Base-by-base conservation (phyloP, 2,113 vertebrate genomes). In the Fulmarus glacialis region DNA sequence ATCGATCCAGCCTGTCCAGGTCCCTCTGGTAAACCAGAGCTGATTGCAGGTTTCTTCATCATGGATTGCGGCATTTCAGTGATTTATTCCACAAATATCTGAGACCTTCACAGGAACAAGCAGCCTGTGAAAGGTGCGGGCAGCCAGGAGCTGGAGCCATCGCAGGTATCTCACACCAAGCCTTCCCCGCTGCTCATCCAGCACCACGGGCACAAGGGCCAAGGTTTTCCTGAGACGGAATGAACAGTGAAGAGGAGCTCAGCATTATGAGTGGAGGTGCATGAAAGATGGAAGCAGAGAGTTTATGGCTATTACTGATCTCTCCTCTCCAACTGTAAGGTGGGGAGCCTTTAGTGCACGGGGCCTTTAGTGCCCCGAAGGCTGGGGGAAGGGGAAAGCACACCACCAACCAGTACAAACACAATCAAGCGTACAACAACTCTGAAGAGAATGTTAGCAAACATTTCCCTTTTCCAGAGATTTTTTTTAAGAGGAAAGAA, bases 181-280 rank as follows among this genome's bases (percentile, higher is more conserved):
- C 12, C 27, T 59, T 38, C 20, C 16, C 6, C 0, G 0, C 36
- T 38, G 38, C 38, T 42, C 30, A 16, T 19, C 38, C 53, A n/a
- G 36, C 4, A 2, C 21, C 48, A 24, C 48, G 58, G 52, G n/a
- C 58, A 66, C 23, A 45, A 43, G 42, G 30, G 7, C 74, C 36
- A 7, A 5, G 17, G 42, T 48, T 71, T 81, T 48, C 40, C 53
- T 26, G 21, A 22, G 87, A 8, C 47, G 36, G 64, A 29, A 45
- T 4, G 48, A 56, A 73, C 21, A 71, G 19, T 4, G 5, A 60
- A 64, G 55, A 48, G 48, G 43, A 72, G 43, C 56, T 94, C 58
- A 52, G 43, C 2, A 0, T 30, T 56, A 21, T 1, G 5, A 36
- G 43, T 8, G 14, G 43, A 29, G 20, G n/a, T 40, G 12, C 50